Conservation (phyloP, 2,113 vertebrate species). For the Stomatorhinus ivindoensis region DNA sequence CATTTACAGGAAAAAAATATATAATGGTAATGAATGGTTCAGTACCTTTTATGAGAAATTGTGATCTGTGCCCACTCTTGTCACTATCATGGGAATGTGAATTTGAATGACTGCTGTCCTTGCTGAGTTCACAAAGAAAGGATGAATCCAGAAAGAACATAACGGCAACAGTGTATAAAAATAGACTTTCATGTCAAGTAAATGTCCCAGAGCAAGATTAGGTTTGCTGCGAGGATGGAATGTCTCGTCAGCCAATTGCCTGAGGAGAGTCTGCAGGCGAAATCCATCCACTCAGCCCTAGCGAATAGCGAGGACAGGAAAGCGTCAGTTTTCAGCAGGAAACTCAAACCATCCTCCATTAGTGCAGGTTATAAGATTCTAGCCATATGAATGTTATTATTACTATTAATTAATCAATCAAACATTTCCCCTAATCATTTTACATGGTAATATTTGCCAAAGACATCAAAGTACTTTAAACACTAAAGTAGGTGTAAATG, state of each 20-base stretch:
- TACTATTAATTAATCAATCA: constrained; percentile 64
- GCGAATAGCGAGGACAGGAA: constrained; percentile 60
- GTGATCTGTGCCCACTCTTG: background rate
- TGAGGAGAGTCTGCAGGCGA: constrained; percentile 73
- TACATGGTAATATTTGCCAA: constrained; percentile 31
- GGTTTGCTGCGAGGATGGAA: constrained; percentile 67
- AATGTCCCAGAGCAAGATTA: constrained; percentile 72
- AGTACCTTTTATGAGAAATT: background rate
- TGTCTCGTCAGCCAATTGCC: constrained; percentile 67
- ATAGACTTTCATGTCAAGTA: constrained; percentile 67
- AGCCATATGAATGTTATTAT: constrained; percentile 29
- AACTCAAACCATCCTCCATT: constrained; percentile 49
- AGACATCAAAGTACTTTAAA: constrained; percentile 51
- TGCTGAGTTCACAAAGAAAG: constrained; percentile 13
- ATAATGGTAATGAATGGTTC: background rate
- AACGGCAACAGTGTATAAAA: constrained; percentile 42
- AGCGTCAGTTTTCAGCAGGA: constrained; percentile 57
- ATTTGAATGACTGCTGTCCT: constrained; percentile 17
- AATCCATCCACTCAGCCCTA: constrained; percentile 62
- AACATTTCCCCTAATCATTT: constrained; percentile 38
- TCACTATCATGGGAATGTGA: background rate
- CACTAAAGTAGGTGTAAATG: constrained; percentile 43
- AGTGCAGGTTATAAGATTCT: constrained; percentile 51
- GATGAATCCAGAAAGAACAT: constrained; percentile 29
- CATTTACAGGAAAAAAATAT: background rate